Base-by-base conservation (phyloP, 1,140 invertebrate species). In the Psilanteris sp. region DNA sequence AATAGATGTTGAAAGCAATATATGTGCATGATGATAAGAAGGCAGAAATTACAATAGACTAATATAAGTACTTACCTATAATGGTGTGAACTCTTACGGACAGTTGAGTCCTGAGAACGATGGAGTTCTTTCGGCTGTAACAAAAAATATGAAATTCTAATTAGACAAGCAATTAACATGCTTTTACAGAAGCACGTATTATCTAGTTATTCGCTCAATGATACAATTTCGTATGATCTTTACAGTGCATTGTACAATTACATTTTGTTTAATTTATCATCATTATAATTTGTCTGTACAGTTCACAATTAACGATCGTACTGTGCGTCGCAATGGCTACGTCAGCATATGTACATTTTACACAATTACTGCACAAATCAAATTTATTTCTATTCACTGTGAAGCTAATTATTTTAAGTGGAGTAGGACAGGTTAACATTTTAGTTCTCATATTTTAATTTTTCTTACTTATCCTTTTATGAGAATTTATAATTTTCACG, bases 61-160 rank as follows among this genome's bases (percentile, higher is more conserved):
- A 32, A 11, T 39, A 24, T 61, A 59, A 52, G 59, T 46, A 43
- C 94, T 96, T 91, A 99, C 98, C 98, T 87, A 99, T 98, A 79
- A 99, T 98, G 54, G 96, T 95, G 89, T 99, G 96, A 29, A 99
- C 98, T 82, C 97, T 91, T 20, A 99, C 96, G 37, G 97, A 97
- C 11, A 99, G 91, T 87, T 99, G 97, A 22, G 97, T 99, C 81
- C 98, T 92, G 67, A 99, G 91, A 75, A 99, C 95, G 85, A 99
- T 93, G 34, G 97, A 96, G 90, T 98, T 98, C 89, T 98, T 98
- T 82, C 96, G 95, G 87, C 97, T 99, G 92, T 27, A 93, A 92
- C 84, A 90, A 82, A 89, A 85, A 90, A 87, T 83, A 88, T 82
- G 83, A 81, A 83, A 43, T 2, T 57, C 29, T 75, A 68, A 68